Base-by-base conservation (phyloP, 2,888 invertebrate genomes). In the Caenorhabditis afra region DNA sequence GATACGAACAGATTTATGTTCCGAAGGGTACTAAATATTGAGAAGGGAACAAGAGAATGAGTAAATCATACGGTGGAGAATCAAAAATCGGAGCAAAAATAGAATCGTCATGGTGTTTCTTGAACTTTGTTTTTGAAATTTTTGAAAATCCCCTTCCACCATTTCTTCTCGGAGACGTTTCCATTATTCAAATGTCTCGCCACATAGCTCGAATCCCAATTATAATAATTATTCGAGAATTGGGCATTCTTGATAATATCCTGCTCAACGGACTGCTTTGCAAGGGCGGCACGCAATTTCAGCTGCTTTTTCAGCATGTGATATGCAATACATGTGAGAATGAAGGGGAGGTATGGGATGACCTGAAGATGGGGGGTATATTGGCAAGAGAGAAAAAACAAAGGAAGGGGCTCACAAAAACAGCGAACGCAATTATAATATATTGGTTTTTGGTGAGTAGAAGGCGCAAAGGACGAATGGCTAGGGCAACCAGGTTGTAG, bases 311-410 rank as follows among this genome's bases (percentile, higher is more conserved):
- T 20, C 12, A 49, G n/a, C 49, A 39, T 67, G 23, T 23, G 22
- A 35, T 49, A 67, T 4, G 57, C 44, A 12, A 45, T 49, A 5
- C 1, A 39, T 22, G 37, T 57, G 1, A 67, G 57, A 11, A 67
- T 16, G 16, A 67, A 67, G 11, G 67, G 57, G 8, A 67, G 67
- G 22, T 67, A 57, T 10, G 57, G 67, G 39, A 67, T 57, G 8
- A 58, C 49, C 67, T 67, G 57, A 47, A 67, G 14, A 62, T n/a
- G 14, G 18, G n/a, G n/a, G n/a, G n/a, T n/a, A 53, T 1, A 12
- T 39, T 16, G 1, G 23, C 20, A 14, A 14, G 11, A 1, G 2
- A 52, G 1, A 22, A 16, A 12, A 1, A 18, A 11, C 2, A 41
- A 0, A 39, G 22, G n/a, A 35, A 14, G 22, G 22, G 39, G 50